Conservation (phyloP, 2,797 vertebrate species). For the Sternotherus odoratus region DNA sequence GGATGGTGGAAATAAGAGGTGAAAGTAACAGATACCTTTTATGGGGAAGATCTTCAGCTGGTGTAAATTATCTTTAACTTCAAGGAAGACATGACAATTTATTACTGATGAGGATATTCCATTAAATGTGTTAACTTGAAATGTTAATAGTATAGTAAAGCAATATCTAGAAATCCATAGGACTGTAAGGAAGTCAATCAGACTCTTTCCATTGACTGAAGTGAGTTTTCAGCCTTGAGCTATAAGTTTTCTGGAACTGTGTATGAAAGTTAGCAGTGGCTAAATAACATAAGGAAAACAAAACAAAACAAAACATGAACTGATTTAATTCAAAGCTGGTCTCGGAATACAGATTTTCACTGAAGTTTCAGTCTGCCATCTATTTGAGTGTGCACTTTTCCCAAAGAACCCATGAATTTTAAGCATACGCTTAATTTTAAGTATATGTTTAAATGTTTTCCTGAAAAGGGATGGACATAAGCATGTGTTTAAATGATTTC, state of each 20-base stretch:
- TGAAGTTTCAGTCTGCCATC: neutral
- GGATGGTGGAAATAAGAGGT: neutral
- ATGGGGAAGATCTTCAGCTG: neutral
- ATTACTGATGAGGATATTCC: neutral
- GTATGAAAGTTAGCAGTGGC: neutral
- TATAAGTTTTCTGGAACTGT: neutral
- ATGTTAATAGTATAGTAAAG: neutral
- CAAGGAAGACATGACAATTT: neutral
- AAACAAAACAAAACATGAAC: neutral
- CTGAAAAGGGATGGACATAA: neutral
- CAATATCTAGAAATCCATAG: neutral
- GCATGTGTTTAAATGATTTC: neutral
- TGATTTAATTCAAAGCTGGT: neutral
- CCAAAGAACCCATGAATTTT: neutral
- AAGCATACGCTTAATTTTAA: neutral
- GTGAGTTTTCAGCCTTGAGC: neutral
- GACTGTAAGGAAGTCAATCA: neutral
- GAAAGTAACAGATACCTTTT: neutral
- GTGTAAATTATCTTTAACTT: neutral
- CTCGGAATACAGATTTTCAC: neutral
- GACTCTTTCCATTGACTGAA: too few relatives aligned
- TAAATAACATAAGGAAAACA: neutral
- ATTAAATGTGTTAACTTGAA: accelerated
- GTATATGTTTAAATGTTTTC: neutral
- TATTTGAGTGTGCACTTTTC: neutral